A percentile compares a stretch with the other conserved stretches of the same genome.
Conservation (phyloP, 2,888 invertebrate genomes). For the Morinoia aosen region DNA sequence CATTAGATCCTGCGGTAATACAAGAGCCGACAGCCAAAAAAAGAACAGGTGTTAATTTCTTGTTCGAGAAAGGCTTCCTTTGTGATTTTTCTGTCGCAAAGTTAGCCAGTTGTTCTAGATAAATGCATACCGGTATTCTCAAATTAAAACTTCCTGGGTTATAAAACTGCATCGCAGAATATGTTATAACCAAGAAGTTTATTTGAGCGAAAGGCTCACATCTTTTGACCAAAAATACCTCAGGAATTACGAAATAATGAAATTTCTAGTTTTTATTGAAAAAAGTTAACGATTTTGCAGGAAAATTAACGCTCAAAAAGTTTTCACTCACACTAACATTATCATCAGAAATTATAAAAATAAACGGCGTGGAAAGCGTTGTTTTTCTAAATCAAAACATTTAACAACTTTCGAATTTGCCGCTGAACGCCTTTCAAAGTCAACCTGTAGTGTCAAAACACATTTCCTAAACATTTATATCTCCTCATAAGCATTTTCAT, state of each 20-base stretch:
- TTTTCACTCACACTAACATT: not conserved
- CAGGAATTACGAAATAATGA: not conserved
- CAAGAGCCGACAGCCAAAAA: too few relatives aligned
- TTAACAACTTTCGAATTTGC: too few relatives aligned
- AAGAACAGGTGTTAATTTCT: too few relatives aligned
- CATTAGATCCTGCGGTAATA: too few relatives aligned
- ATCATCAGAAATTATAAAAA: not conserved
- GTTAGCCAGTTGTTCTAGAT: not conserved
- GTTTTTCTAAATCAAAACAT: too few relatives aligned
- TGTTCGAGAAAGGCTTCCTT: not conserved
- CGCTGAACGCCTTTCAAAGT: too few relatives aligned
- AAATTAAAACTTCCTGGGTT: not conserved
- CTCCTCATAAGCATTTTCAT: too few relatives aligned
- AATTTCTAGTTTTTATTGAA: not conserved
- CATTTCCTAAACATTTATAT: too few relatives aligned
- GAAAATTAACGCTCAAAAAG: not conserved
- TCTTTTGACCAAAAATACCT: not conserved
- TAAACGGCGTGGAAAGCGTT: too few relatives aligned
- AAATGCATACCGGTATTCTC: not conserved
- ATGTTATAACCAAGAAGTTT: not conserved
- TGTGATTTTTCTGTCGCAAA: not conserved
- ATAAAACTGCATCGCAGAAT: not conserved
- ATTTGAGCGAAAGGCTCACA: not conserved
- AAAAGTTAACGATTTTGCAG: not conserved
- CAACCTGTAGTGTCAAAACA: too few relatives aligned